Conservation (phyloP, 2,888 invertebrate species). For the Agriopis marginaria region DNA sequence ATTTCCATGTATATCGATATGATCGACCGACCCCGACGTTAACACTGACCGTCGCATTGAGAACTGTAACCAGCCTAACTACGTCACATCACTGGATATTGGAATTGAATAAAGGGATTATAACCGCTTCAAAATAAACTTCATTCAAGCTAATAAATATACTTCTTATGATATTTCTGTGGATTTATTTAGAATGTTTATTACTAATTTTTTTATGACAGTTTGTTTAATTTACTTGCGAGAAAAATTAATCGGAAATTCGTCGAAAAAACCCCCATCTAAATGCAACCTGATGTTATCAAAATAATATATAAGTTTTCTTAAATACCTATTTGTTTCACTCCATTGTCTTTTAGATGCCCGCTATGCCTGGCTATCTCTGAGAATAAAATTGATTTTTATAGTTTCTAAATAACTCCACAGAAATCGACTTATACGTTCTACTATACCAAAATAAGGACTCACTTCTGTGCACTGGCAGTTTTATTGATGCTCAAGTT, state of each 20-base stretch:
- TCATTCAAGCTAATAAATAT: slow-evolving; percentile 42
- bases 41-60: background rate
- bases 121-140: slow-evolving; percentile 27
- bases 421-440: slow-evolving; percentile 15
- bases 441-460: slow-evolving; percentile 46
- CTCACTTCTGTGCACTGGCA: slow-evolving; percentile 90
- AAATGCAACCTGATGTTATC: too few species aligned
- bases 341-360: too few species aligned
- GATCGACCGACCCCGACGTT: background rate
- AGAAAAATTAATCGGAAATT: too few species aligned
- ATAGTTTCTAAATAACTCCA: slow-evolving; percentile 35
- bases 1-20: background rate
- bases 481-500: slow-evolving; percentile 95
- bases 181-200: slow-evolving; percentile 4
- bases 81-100: slow-evolving; percentile 48
- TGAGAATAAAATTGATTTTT: background rate
- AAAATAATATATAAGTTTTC: too few species aligned
- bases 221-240: too few species aligned
- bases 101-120: slow-evolving; percentile 40
- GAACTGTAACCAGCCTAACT: slow-evolving; percentile 29
- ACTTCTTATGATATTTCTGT: slow-evolving; percentile 6
- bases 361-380: too few species aligned
- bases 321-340: too few species aligned
- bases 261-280: too few species aligned
- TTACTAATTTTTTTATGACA: too few species aligned